phyloP scores from a whole-genome alignment of 2,888 invertebrate genomes.

The Brenthis ino region DNA sequence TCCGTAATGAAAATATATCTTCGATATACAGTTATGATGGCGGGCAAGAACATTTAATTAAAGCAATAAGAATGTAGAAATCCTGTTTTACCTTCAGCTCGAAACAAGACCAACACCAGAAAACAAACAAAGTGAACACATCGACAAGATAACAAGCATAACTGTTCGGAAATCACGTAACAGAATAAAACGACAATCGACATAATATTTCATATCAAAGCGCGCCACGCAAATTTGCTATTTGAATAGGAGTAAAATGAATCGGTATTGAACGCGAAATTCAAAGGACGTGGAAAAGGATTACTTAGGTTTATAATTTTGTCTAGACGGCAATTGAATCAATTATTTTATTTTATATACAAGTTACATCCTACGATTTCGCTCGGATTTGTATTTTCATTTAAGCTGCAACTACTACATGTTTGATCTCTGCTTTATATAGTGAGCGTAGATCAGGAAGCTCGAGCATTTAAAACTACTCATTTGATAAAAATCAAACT shows the following conservation, averaged over 20 bases:
- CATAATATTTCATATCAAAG: constrained; percentile 60
- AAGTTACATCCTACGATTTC: no score
- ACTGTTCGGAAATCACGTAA: constrained; percentile 55
- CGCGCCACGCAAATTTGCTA: constrained; percentile 61
- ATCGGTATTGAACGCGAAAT: constrained; percentile 45
- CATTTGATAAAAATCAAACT: no score
- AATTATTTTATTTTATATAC: constrained; percentile 51
- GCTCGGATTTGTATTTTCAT: no score
- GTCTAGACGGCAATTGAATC: constrained; percentile 76
- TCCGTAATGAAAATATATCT: constrained; percentile 7
- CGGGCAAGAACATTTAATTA: constrained; percentile 38
- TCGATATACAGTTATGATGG: constrained; percentile 43
- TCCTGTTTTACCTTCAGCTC: constrained; percentile 48
- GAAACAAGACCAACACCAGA: constrained; percentile 45
- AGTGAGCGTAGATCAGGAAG: no score
- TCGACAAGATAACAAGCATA: constrained; percentile 55
- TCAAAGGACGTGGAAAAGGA: constrained; percentile 53
- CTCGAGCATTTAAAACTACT: no score
- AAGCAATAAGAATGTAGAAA: constrained; percentile 42
- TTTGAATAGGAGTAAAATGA: constrained; percentile 57
- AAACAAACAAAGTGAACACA: constrained; percentile 52
- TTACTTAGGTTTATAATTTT: constrained; percentile 71
- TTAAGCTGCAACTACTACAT: no score
- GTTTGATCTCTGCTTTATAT: no score
- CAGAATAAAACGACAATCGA: constrained; percentile 67